Base-by-base conservation (phyloP, 2,888 invertebrate species). In the Lampropteryx suffumata region DNA sequence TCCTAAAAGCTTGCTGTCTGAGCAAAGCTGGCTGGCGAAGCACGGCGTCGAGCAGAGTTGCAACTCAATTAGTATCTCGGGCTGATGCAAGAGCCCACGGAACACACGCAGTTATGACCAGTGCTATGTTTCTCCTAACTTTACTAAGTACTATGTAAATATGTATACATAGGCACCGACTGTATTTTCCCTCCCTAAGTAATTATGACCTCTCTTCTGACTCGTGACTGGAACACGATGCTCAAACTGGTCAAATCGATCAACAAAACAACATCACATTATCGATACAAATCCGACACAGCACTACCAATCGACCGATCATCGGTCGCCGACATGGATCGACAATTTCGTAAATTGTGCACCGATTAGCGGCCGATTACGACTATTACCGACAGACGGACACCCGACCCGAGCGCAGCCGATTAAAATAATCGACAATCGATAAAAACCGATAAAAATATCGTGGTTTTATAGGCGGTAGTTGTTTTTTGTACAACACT, bases 291-390 rank as follows among this genome's bases (percentile, higher is more conserved):
- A 62, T 52, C 50, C 50, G 48, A 55, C 65, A 59, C 85, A 79
- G 60, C 87, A 77, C 85, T 83, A 79, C 63, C 66, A 65, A 75
- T 76, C 76, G 73, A 68, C 53, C 75, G 73, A 76, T 76, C 82
- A 80, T 74, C 82, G 80, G 81, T 81, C 80, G 86, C 84, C 86
- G 88, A 84, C 88, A 87, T 82, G 85, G 85, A 82, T 85, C 84
- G 80, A 89, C 88, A 88, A 90, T 90, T 90, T 90, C 72, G 89
- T 89, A 90, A 90, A 90, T 90, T 86, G 88, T 87, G 78, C 82
- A 66, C 85, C 89, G 89, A 89, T 90, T 89, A 90, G 89, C 88
- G 87, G 73, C 73, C 88, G 88, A 87, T 89, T 89, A 90, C 89
- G 84, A 76, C 81, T 75, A 87, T 89, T 89, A 89, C 85, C 72